Base-by-base conservation (phyloP, 2,888 invertebrate genomes). In the Mamestra brassicae region DNA sequence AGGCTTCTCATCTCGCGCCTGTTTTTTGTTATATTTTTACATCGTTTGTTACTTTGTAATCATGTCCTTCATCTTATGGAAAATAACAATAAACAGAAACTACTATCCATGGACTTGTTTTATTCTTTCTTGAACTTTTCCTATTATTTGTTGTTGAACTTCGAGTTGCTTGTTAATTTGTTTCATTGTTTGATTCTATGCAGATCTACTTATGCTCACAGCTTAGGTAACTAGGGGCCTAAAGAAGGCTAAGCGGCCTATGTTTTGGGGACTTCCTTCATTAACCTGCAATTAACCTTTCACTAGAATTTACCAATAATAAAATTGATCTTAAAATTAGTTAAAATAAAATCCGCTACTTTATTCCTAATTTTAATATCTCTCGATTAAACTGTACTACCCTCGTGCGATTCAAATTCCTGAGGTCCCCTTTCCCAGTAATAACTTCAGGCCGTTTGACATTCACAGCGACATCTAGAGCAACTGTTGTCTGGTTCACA, bases 391-490 rank as follows among this genome's bases (percentile, higher is more conserved):
- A 13, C 36, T 3, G 13, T n/a, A 38, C 15, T 55, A 45, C 45
- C 82, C 55, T 60, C 10, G 38, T 36, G 70, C 52, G 26, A 67
- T 45, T n/a, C 36, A 67, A 45, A 81, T 81, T 71, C 71, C 63
- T 36, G 0, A 68, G 63, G 52, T 60, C n/a, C 47, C 36, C 26
- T 70, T 73, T 84, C 72, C 57, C 17, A 71, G 57, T 67, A 71
- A 63, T 54, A 61, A 61, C 68, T 68, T 64, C 13, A 68, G 67
- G 67, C 76, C 13, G 55, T 69, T 86, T 79, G 70, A 85, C 73
- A 77, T 84, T 78, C 69, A 70, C 38, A 17, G 7, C 55, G 36
- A 80, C 77, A 85, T 74, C 72, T 79, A 66, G 79, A 76, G 63
- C 75, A 81, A 57, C 47, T 17, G 26, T 54, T 63, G 58, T 70